Base-by-base conservation (phyloP, 2,888 invertebrate genomes). In the Drosophila sordidula region DNA sequence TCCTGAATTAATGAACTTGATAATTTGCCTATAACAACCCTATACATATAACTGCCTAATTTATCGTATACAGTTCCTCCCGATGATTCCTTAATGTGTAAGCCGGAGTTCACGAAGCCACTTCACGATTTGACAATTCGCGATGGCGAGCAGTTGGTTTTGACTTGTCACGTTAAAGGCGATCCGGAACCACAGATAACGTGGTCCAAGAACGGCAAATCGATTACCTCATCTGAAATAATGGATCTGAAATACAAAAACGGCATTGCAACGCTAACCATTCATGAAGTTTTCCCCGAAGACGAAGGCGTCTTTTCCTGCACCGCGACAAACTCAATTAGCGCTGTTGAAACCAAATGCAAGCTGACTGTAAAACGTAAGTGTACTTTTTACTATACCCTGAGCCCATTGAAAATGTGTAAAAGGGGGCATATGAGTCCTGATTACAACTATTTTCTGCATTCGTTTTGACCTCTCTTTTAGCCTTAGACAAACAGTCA, bases 271-370 rank as follows among this genome's bases (percentile, higher is more conserved):
- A 96, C 96, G 22, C 93, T 98, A 47, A 95, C 95, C 55, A 98
- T 99, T 89, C 96, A 96, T 87, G 98, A 98, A 93, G 95, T 98
- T 47, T 98, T 97, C 94, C 98, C 98, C 0, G 98, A 98, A 92
- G 98, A 98, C 91, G 98, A 98, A 92, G 98, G 96, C 22, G 95
- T 95, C 66, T 99, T 98, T 91, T 94, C 95, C 6, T 98, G 98
- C 91, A 96, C 95, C 90, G 99, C 98, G 25, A 96, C 95, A 76
- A 99, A 98, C 93, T 96, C 97, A 70, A 95, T 97, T 84, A 98
- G 99, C 63, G 94, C 95, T 57, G 94, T 95, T 6, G 96, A 97
- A 87, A 97, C 97, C 59, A 95, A 95, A 90, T 97, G 97, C 93
- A 95, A 95, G 90, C 94, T 98, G 76, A 95, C 95, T 62, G 95